These are phyloP conservation scores for Tiphia femorata DNA, from an alignment of 2,888 invertebrate genomes.

Conservation along the genomic window DNA sequence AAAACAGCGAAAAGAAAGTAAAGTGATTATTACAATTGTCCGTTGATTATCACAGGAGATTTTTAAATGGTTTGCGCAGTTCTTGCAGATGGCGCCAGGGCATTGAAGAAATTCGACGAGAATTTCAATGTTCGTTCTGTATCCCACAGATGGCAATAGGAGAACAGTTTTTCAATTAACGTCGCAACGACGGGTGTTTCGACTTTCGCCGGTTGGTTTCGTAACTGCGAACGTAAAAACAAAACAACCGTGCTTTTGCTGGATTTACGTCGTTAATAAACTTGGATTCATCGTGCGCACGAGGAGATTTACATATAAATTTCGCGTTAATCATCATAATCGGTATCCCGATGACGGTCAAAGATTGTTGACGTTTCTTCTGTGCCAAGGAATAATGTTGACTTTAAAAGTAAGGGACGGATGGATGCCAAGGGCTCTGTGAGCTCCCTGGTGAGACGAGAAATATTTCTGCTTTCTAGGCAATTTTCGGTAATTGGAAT, in stretches of 20 bases:
- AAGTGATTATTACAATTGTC: no score
- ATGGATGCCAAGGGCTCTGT: slow-evolving; percentile 6
- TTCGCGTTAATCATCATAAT: background rate
- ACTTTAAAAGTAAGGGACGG: slow-evolving; percentile 33
- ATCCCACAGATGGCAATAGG: no score
- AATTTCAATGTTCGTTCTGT: no score
- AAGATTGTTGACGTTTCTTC: slow-evolving; percentile 7
- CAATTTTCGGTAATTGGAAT: slow-evolving; percentile 18
- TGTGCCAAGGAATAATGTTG: slow-evolving; percentile 26
- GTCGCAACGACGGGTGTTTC: no score
- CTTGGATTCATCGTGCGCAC: background rate
- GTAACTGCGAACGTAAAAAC: no score
- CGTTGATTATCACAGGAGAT: no score
- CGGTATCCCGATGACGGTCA: slow-evolving; percentile 14
- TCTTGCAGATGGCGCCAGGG: no score
- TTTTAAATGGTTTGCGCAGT: no score
- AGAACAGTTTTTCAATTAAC: no score
- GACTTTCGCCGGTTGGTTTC: background rate
- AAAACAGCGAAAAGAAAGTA: no score
- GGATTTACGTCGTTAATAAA: background rate
- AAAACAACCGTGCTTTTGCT: no score
- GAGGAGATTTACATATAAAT: background rate
- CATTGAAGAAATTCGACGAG: no score
- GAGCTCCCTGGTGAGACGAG: slow-evolving; percentile 19
- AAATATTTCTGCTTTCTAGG: slow-evolving; percentile 38